phyloP scores from a whole-genome alignment of 1,140 invertebrate species.

The Sarcophaga peregrina region DNA sequence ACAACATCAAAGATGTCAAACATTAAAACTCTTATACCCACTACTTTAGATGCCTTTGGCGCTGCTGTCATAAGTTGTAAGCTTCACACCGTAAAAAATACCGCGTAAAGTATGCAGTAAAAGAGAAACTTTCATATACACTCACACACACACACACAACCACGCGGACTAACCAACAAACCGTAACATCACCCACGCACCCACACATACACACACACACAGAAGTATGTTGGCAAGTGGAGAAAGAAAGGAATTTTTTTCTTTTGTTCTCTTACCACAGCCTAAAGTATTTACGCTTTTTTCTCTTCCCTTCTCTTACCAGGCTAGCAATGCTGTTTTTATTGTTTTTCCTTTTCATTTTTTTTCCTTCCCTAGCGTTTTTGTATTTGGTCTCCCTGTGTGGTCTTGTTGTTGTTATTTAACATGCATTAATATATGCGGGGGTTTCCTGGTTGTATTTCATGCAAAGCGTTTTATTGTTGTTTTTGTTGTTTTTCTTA shows the following conservation, averaged over 20 bases:
- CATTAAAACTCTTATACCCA: slow-evolving; percentile 29
- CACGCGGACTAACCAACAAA: neutral
- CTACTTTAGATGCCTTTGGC: slow-evolving; percentile 30
- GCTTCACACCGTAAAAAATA: slow-evolving; percentile 29
- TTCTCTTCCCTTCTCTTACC: too few relatives aligned
- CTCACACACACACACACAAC: neutral
- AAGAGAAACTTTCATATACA: neutral
- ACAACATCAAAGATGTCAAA: slow-evolving; percentile 41
- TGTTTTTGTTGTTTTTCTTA: neutral
- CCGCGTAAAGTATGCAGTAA: slow-evolving; percentile 36
- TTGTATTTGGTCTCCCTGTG: slow-evolving; percentile 49
- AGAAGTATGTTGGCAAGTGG: neutral
- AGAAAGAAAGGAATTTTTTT: neutral
- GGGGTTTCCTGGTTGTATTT: slow-evolving; percentile 35
- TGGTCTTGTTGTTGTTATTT: slow-evolving; percentile 44
- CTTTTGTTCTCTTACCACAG: neutral
- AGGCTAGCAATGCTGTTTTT: too few relatives aligned
- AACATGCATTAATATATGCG: slow-evolving; percentile 42
- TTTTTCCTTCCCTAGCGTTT: neutral
- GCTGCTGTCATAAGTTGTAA: slow-evolving; percentile 38
- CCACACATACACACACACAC: neutral
- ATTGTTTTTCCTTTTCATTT: neutral
- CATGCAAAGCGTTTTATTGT: neutral
- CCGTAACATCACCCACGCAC: neutral
- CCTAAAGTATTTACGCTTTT: too few relatives aligned